These are phyloP conservation scores for Pelecanoides urinatrix DNA, from an alignment of 2,113 vertebrate species.

Conservation along the genomic window DNA sequence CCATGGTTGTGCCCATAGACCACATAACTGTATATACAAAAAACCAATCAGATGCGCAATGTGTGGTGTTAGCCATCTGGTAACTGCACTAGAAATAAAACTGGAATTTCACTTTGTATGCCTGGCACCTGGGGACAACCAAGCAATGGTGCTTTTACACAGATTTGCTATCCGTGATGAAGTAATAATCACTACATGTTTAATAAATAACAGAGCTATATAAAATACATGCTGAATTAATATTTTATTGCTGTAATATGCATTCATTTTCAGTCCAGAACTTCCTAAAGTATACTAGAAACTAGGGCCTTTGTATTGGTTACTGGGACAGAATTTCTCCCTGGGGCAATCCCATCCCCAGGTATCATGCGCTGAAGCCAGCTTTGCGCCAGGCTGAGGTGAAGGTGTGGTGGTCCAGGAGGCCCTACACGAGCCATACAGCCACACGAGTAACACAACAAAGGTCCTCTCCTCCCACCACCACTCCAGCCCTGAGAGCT, in stretches of 20 bases:
- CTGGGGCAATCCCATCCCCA: not conserved
- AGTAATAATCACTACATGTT: not conserved
- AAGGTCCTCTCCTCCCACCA: not conserved
- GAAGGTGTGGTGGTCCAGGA: not conserved
- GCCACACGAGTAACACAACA: not conserved
- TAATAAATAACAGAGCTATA: not conserved
- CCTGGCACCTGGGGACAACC: not conserved
- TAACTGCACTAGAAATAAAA: not conserved
- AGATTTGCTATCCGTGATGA: not conserved
- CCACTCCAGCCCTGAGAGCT: not conserved
- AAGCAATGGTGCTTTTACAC: not conserved
- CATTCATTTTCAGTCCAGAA: not conserved
- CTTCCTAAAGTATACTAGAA: not conserved
- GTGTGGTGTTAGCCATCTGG: not conserved
- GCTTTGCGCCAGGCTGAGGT: not conserved
- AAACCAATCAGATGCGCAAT: not conserved
- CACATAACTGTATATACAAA: not conserved
- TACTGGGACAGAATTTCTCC: not conserved
- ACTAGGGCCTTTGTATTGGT: not conserved
- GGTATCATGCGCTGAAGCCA: fast-evolving
- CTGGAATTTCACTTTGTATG: not conserved
- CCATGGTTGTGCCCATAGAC: not conserved
- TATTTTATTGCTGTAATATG: not conserved
- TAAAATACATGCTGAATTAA: not conserved
- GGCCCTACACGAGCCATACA: not conserved